Base-by-base conservation (phyloP, 2,113 vertebrate species). In the Pyrgilauda ruficollis region DNA sequence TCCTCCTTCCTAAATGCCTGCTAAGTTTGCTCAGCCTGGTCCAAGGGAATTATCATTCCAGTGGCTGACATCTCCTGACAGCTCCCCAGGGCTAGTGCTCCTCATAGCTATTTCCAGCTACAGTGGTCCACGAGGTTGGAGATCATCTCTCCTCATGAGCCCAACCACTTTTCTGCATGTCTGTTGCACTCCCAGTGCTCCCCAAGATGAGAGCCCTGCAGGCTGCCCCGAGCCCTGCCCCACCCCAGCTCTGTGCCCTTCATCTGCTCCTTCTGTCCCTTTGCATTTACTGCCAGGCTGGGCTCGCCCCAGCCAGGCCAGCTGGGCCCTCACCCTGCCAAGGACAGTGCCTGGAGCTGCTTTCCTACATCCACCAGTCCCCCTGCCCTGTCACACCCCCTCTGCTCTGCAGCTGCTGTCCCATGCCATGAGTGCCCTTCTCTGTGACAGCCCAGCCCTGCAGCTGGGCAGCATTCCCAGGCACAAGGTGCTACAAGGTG, bases 31-130 rank as follows among this genome's bases (percentile, higher is more conserved):
- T 95, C 93, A 91, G 94, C 47, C 62, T 24, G 30, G 22, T 88
- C 69, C 82, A 87, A 87, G 43, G 53, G 49, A 91, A 92, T 90
- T 84, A 59, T 31, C 77, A 44, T 56, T 84, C 49, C 90, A 63
- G 35, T 5, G 35, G 83, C 82, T 91, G 97, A 91, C 76, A 79
- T 21, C 81, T 92, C 74, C 92, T 61, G 95, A 90, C 87, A 85
- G 77, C 78, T 96, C 95, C 93, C 90, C 83, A 94, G 80, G 87
- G 90, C 92, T 69, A 52, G 33, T 4, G 11, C 78, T 91, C 90
- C 88, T 80, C 3, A 0, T 41, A 50, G 63, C 77, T 96, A 93
- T 89, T 96, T 93, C 84, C 74, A 94, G 94, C 84, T 73, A 83
- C 58, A 50, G 33, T 33, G 21, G 30, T 69, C 86, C 30, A 0